These are phyloP conservation scores for Drosophila burlai DNA, from an alignment of 1,140 invertebrate genomes.

Conservation along the genomic window DNA sequence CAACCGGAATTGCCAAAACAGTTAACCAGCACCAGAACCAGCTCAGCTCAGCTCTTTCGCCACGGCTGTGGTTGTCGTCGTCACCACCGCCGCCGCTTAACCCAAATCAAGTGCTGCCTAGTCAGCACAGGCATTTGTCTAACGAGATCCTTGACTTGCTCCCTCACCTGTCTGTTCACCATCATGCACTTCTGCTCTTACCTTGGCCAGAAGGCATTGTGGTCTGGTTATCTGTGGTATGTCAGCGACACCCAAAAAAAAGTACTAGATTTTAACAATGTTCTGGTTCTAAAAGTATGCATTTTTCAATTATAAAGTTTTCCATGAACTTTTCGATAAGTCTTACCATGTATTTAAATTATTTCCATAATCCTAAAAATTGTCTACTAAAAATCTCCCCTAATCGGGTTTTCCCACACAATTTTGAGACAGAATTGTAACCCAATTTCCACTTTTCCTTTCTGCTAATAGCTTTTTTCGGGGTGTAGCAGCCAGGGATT, in stretches of 20 bases:
- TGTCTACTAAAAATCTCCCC: not conserved
- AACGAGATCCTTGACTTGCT: conserved; percentile 45
- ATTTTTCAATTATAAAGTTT: not conserved
- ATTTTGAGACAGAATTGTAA: not conserved
- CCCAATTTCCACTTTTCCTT: conserved; percentile 6
- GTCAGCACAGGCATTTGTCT: conserved; percentile 56
- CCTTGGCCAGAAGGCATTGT: conserved; percentile 29
- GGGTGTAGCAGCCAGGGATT: not conserved
- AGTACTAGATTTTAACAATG: rapidly evolving
- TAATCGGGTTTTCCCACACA: not conserved
- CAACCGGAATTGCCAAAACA: conserved; percentile 39
- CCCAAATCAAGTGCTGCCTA: conserved; percentile 58
- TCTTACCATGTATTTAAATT: not conserved
- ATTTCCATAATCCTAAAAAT: not conserved
- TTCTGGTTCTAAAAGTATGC: not conserved
- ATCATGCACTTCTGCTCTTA: conserved; percentile 4
- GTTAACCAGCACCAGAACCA: conserved; percentile 1
- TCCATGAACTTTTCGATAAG: not conserved
- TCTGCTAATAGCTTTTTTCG: conserved; percentile 9
- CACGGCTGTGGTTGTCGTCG: conserved; percentile 1
- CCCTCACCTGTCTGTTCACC: not conserved
- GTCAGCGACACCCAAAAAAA: conserved; percentile 4
- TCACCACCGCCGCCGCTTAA: not conserved
- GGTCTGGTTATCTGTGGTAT: conserved; percentile 2
- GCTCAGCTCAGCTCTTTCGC: conserved; percentile 8